Percentiles rank a stretch among this genome's conserved stretches.
Evolutionary conservation across 2,113 vertebrate genomes (phyloP).

Genomic region (Rhagologus leucostigma): DNA sequence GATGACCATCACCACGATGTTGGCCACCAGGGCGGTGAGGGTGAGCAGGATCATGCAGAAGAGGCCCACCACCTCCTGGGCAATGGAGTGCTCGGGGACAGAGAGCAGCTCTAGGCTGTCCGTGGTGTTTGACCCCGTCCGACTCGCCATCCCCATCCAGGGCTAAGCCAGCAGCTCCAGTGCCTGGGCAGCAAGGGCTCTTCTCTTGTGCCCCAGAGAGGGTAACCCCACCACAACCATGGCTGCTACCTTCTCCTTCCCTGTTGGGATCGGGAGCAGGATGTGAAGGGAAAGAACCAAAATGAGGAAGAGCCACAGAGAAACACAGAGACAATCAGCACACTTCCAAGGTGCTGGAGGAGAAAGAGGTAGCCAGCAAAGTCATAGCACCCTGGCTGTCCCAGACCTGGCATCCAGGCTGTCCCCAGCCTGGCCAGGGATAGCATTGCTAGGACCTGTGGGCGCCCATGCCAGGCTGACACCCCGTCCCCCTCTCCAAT

Average conservation of each 20-base stretch:
- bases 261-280: background rate
- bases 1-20: constrained; percentile 81
- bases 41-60: constrained; percentile 85
- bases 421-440: background rate
- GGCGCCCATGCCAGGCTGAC: background rate
- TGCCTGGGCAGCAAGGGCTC: background rate
- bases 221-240: background rate
- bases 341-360: background rate
- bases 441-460: accelerated
- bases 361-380: background rate
- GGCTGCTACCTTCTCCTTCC: background rate
- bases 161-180: background rate
- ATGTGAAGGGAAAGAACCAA: background rate
- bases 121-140: constrained; percentile 42
- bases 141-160: constrained; percentile 42
- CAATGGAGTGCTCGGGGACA: constrained; percentile 45
- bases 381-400: background rate
- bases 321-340: background rate
- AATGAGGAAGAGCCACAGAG: background rate
- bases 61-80: constrained; percentile 77
- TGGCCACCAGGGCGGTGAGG: constrained; percentile 81
- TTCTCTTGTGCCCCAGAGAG: background rate
- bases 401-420: background rate
- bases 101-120: constrained; percentile 45
- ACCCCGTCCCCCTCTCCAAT: accelerated